These are phyloP conservation scores for Tenthredo distinguenda DNA, from an alignment of 2,888 invertebrate species.

Conservation along the genomic window DNA sequence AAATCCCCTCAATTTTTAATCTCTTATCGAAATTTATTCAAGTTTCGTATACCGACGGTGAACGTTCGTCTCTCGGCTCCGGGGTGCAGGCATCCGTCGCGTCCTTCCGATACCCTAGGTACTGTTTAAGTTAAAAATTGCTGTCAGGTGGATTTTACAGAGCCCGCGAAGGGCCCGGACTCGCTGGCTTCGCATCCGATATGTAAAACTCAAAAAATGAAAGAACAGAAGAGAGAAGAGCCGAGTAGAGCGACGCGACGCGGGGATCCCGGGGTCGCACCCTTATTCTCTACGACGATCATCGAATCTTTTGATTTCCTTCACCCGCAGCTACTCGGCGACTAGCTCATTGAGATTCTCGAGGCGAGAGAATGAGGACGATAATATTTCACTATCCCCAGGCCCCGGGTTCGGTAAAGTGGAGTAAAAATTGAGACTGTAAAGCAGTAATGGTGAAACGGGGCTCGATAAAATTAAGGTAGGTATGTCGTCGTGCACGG, in stretches of 20 bases:
- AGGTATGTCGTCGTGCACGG: constrained; percentile 12
- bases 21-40: constrained; percentile 37
- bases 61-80: not conserved
- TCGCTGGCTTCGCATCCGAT: not conserved
- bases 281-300: not conserved
- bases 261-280: not conserved
- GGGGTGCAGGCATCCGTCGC: no score
- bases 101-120: not conserved
- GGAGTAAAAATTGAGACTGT: constrained; percentile 2
- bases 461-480: constrained; percentile 33
- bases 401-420: not conserved
- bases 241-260: not conserved
- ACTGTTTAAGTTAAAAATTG: constrained; percentile 33
- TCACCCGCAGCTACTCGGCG: not conserved
- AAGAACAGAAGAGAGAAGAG: not conserved
- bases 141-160: not conserved
- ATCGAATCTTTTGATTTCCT: not conserved
- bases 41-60: not conserved
- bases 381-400: not conserved
- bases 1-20: constrained; percentile 26
- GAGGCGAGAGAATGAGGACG: not conserved
- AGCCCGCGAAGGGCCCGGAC: not conserved
- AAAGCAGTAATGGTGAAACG: constrained; percentile 7
- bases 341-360: not conserved
- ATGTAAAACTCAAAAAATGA: not conserved